Percentiles rank a stretch among this genome's conserved stretches.
Conservation (phyloP, 2,888 invertebrate species). For the Melieria picta region DNA sequence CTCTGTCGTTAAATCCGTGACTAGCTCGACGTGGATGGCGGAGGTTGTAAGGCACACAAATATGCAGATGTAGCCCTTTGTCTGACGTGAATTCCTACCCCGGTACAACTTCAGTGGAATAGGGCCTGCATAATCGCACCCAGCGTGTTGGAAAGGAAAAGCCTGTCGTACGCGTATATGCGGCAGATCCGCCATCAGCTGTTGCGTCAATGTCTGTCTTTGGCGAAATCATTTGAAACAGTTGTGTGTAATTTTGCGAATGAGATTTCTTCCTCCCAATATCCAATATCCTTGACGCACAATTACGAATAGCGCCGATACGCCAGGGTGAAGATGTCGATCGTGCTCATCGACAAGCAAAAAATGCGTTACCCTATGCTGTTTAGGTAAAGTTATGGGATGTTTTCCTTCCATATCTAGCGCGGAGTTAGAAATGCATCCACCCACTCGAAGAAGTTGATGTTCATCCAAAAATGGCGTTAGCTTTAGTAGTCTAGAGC, state of each 20-base stretch:
- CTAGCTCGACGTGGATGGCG: neutral
- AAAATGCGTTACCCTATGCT: conserved; percentile 20
- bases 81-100: conserved; percentile 24
- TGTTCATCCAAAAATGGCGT: conserved; percentile 30
- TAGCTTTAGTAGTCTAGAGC: conserved; percentile 21
- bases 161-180: conserved; percentile 23
- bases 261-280: conserved; percentile 36
- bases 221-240: conserved; percentile 27
- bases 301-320: conserved; percentile 40
- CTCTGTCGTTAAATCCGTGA: conserved; percentile 36
- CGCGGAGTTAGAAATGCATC: conserved; percentile 28
- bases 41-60: conserved; percentile 35
- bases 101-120: neutral
- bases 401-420: conserved; percentile 26
- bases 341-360: conserved; percentile 29
- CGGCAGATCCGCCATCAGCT: conserved; percentile 36
- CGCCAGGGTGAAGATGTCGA: conserved; percentile 32
- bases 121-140: conserved; percentile 31
- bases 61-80: conserved; percentile 33
- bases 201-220: conserved; percentile 20
- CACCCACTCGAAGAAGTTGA: conserved; percentile 30
- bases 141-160: conserved; percentile 23
- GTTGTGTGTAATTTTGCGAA: conserved; percentile 24
- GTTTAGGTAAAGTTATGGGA: conserved; percentile 36
- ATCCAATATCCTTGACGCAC: conserved; percentile 40